Evolutionary conservation across 1,140 invertebrate genomes (phyloP).

Genomic region (Zelostemma sp.): DNA sequence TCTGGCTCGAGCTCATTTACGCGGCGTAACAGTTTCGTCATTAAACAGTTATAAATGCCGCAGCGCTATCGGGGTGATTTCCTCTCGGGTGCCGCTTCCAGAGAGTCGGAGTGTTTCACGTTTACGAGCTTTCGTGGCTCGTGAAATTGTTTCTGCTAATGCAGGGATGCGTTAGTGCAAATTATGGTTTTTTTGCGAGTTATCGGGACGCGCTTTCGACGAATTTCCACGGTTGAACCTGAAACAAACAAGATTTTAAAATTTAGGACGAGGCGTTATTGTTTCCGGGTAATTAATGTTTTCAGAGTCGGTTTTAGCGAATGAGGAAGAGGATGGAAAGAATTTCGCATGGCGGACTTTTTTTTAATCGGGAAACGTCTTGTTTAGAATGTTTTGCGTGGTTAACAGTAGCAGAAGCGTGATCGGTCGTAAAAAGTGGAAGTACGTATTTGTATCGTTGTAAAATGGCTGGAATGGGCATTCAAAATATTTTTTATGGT

Average conservation of each 20-base stretch:
- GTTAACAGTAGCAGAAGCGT: too few relatives aligned
- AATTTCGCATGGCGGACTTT: too few relatives aligned
- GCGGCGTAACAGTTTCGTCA: conserved; percentile 21
- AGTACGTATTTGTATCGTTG: too few relatives aligned
- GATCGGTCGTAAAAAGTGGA: too few relatives aligned
- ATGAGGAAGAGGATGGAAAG: too few relatives aligned
- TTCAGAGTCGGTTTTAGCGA: too few relatives aligned
- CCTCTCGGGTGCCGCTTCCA: conserved; percentile 21
- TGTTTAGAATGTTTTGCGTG: too few relatives aligned
- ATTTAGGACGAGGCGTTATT: too few relatives aligned
- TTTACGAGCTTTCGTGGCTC: conserved; percentile 39
- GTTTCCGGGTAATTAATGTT: too few relatives aligned
- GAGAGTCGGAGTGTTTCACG: conserved; percentile 28
- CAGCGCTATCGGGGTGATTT: conserved; percentile 40
- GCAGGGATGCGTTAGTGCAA: conserved; percentile 12
- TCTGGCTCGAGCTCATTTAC: conserved; percentile 26
- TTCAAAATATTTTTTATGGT: too few relatives aligned
- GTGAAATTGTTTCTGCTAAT: conserved; percentile 37
- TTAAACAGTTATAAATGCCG: conserved; percentile 43
- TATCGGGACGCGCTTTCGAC: neutral
- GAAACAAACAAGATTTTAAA: neutral
- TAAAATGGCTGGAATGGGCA: too few relatives aligned
- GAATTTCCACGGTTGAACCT: neutral
- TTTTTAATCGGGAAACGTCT: too few relatives aligned
- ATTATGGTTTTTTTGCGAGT: neutral